A percentile compares a stretch with the other conserved stretches of the same genome.
These are phyloP conservation scores for Urophycis tenuis DNA, from an alignment of 2,797 vertebrate species.

Conservation along the genomic window DNA sequence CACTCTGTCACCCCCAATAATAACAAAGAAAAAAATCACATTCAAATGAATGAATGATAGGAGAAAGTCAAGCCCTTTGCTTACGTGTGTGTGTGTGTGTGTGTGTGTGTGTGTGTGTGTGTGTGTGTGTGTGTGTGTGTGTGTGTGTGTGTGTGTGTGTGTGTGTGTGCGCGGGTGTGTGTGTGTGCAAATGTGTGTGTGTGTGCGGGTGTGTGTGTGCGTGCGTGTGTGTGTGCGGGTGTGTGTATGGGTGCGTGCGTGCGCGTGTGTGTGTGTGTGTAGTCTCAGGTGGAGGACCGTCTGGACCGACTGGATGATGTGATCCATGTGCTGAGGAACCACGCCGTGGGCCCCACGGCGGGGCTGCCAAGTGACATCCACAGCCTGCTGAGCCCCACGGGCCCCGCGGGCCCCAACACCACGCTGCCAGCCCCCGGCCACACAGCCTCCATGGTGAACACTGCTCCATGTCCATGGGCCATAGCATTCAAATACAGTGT, in stretches of 20 bases:
- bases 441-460: constrained; percentile 72
- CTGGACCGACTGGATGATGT: constrained; percentile 94
- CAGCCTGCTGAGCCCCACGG: constrained; percentile 64
- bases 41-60: background rate
- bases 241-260: background rate
- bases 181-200: constrained; percentile 53
- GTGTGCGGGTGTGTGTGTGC: background rate
- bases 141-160: background rate
- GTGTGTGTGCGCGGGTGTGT: background rate
- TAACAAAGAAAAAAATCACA: background rate
- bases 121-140: constrained; percentile 1
- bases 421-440: constrained; percentile 49
- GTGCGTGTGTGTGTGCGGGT: background rate
- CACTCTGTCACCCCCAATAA: background rate
- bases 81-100: background rate
- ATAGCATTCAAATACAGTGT: background rate
- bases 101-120: background rate
- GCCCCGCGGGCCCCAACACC: constrained; percentile 48
- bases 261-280: constrained; percentile 11
- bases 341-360: constrained; percentile 86
- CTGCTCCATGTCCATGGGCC: constrained; percentile 55
- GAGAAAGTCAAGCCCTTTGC: background rate
- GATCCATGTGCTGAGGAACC: constrained; percentile 91
- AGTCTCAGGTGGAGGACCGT: constrained; percentile 93
- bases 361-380: constrained; percentile 80